phyloP scores from a whole-genome alignment of 1,140 invertebrate species.

The Drosophila pachea region DNA sequence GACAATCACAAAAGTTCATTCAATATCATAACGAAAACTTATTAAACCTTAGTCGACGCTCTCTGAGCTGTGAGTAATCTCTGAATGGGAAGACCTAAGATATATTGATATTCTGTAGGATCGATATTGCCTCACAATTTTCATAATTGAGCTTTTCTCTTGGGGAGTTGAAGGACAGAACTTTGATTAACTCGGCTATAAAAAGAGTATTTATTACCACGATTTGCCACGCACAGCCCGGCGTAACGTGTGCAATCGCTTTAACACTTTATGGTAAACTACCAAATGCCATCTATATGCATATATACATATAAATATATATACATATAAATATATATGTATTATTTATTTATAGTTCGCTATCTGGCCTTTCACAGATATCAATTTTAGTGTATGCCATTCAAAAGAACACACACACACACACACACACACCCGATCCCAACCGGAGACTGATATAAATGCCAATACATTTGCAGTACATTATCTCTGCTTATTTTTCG shows the following conservation, averaged over 20 bases:
- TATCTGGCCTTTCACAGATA: conserved; percentile 45
- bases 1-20: conserved; percentile 57
- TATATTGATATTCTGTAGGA: too few relatives aligned
- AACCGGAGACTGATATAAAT: conserved; percentile 1
- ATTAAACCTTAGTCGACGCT: too few relatives aligned
- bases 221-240: conserved; percentile 6
- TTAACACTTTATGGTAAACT: conserved; percentile 10
- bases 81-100: too few relatives aligned
- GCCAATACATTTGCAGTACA: conserved; percentile 41
- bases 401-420: conserved; percentile 7
- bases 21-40: conserved; percentile 6
- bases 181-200: too few relatives aligned
- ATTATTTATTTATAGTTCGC: conserved; percentile 19
- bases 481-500: conserved; percentile 51
- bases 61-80: too few relatives aligned
- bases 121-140: not conserved
- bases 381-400: conserved; percentile 7
- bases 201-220: not conserved
- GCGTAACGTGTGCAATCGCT: conserved; percentile 13
- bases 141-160: conserved; percentile 15
- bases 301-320: not conserved
- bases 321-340: not conserved
- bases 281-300: conserved; percentile 14
- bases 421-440: too few relatives aligned
- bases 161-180: not conserved